Evolutionary conservation across 53 echinoderm and acorn worm species (phyloP).

Genomic region (Stichopus horrens): DNA sequence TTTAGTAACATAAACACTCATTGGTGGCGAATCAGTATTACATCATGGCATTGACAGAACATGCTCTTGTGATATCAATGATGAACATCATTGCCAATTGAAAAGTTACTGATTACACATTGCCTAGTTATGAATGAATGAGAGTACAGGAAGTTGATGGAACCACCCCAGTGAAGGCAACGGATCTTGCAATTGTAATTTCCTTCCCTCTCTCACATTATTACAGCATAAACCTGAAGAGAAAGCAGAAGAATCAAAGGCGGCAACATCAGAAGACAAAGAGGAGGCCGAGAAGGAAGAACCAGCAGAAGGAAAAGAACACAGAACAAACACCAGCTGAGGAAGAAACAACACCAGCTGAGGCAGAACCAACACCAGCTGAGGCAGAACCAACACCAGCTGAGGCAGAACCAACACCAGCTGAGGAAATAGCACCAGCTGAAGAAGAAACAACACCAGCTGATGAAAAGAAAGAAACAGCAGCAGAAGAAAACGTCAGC

Average conservation of each 20-base stretch:
- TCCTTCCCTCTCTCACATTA: neutral
- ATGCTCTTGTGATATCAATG: too few species aligned
- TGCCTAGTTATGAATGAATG: too few species aligned
- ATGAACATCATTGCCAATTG: too few species aligned
- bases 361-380: neutral
- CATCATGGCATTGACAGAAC: too few species aligned
- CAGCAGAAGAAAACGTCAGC: neutral
- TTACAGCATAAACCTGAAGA: neutral
- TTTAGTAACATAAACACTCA: too few species aligned
- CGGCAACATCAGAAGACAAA: neutral
- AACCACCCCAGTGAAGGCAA: too few species aligned
- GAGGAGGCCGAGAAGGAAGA: constrained; percentile 35
- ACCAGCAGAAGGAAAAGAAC: neutral
- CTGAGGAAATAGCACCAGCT: constrained; percentile 15
- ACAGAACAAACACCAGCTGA: constrained; percentile 13
- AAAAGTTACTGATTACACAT: too few species aligned
- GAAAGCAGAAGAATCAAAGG: neutral
- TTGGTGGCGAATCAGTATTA: too few species aligned
- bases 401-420: constrained; percentile 7
- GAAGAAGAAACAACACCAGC: constrained; percentile 1
- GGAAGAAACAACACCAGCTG: neutral
- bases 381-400: constrained; percentile 25
- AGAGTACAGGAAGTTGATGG: too few species aligned
- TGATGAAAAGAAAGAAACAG: constrained; percentile 13
- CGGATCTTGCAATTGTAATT: neutral